Evolutionary conservation across 2,888 invertebrate species (phyloP).

Genomic region (Carterocephalus palaemon): DNA sequence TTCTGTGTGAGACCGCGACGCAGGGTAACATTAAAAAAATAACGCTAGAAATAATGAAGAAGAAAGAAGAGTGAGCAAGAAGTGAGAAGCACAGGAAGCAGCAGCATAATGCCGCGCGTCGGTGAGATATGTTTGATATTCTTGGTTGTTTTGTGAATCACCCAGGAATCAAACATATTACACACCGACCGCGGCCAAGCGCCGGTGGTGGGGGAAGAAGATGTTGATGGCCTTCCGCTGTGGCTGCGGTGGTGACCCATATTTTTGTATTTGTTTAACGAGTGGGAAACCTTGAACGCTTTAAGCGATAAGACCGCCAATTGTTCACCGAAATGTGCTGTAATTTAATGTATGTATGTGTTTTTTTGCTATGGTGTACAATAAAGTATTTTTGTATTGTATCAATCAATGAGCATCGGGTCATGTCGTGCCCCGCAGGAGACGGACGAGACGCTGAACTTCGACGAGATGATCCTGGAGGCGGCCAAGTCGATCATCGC

Average conservation of each 20-base stretch:
- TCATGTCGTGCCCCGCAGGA: constrained; percentile 78
- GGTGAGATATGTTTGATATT: constrained; percentile 99
- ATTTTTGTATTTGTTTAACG: too few species aligned
- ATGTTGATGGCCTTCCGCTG: too few species aligned
- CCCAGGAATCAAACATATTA: constrained; percentile 99
- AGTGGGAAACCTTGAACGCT: too few species aligned
- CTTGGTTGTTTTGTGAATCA: constrained; percentile 97
- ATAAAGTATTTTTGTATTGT: neutral
- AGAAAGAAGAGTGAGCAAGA: constrained; percentile 18
- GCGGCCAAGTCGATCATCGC: constrained; percentile 98
- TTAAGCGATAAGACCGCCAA: too few species aligned
- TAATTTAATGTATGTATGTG: too few species aligned
- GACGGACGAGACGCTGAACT: constrained; percentile 95
- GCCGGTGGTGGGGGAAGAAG: too few species aligned
- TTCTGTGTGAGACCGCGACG: too few species aligned
- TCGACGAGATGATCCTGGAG: constrained; percentile 99
- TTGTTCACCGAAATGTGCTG: too few species aligned
- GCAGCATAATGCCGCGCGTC: constrained; percentile 50
- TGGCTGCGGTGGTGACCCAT: too few species aligned
- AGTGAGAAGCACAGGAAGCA: constrained; percentile 24
- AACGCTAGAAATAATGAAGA: too few species aligned
- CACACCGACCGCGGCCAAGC: constrained; percentile 84
- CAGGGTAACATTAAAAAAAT: too few species aligned
- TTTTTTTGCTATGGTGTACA: too few species aligned
- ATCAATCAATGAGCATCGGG: neutral